These are phyloP conservation scores for Trachythela sp. DNA, from an alignment of 64 coral and sea anemone species.

Conservation along the genomic window DNA sequence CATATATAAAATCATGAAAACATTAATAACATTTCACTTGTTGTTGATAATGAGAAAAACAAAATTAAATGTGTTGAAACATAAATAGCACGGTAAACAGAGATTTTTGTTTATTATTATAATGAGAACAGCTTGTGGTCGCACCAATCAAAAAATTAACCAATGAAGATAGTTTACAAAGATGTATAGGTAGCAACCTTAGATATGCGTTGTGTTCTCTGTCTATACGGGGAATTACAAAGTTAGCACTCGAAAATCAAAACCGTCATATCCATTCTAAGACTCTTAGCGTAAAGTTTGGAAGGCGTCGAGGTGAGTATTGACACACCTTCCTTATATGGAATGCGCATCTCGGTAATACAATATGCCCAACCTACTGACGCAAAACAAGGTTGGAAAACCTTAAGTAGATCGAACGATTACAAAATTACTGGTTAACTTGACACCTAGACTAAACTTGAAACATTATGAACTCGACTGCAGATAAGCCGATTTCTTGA, in stretches of 20 bases:
- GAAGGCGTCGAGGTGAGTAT: not conserved
- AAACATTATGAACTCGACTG: not conserved
- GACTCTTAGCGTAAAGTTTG: not conserved
- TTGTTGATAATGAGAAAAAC: not conserved
- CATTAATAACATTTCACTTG: not conserved
- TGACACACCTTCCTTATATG: conserved; percentile 20
- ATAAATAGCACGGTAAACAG: not conserved
- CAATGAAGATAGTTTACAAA: not conserved
- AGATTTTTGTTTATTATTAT: not conserved
- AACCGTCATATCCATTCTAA: not conserved
- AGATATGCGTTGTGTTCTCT: not conserved
- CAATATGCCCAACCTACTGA: not conserved
- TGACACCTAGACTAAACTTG: not conserved
- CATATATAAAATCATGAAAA: not conserved
- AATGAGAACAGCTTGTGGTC: not conserved
- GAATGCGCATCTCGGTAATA: not conserved
- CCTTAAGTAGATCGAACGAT: not conserved
- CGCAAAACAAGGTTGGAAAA: not conserved
- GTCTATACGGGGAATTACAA: not conserved
- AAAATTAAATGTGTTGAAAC: conserved; percentile 14
- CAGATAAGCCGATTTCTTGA: not conserved
- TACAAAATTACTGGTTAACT: not conserved
- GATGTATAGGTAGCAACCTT: not conserved
- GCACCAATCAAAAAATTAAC: not conserved
- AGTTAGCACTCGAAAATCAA: not conserved